Conservation (phyloP, 2,888 invertebrate genomes). For the Halocaridina rubra region DNA sequence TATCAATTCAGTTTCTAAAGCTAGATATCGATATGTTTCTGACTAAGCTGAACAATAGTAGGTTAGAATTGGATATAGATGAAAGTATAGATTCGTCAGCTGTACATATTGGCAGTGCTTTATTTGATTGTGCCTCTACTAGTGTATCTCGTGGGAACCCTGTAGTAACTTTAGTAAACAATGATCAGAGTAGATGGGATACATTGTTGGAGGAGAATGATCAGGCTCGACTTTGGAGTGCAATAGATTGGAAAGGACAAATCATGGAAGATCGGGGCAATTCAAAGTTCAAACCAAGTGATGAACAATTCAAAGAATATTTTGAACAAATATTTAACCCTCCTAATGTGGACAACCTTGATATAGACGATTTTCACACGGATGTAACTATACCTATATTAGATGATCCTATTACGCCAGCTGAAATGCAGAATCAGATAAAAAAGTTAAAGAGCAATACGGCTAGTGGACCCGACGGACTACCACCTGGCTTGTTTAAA, state of each 20-base stretch:
- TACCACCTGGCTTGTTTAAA: background rate
- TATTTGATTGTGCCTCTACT: background rate
- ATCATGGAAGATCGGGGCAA: background rate
- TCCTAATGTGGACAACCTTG: background rate
- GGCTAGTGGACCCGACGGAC: conserved; percentile 4
- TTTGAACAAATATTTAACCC: too few species aligned
- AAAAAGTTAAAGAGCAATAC: background rate
- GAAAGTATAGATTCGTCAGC: background rate
- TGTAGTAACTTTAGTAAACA: background rate
- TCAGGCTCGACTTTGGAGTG: too few species aligned
- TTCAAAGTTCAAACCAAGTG: background rate
- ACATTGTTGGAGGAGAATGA: background rate
- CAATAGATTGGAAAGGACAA: background rate
- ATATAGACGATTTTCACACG: background rate
- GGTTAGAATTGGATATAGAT: too few species aligned
- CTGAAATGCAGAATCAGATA: background rate
- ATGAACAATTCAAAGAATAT: background rate
- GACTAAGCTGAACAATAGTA: too few species aligned
- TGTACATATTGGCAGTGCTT: background rate
- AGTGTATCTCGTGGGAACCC: background rate
- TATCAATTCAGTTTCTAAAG: too few species aligned
- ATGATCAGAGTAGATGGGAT: background rate
- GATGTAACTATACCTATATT: background rate
- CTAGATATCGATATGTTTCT: too few species aligned
- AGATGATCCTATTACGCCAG: background rate